Percentiles rank a stretch among this genome's conserved stretches.
Evolutionary conservation across 2,113 vertebrate genomes (phyloP).

Genomic region (Bubo blakistoni): DNA sequence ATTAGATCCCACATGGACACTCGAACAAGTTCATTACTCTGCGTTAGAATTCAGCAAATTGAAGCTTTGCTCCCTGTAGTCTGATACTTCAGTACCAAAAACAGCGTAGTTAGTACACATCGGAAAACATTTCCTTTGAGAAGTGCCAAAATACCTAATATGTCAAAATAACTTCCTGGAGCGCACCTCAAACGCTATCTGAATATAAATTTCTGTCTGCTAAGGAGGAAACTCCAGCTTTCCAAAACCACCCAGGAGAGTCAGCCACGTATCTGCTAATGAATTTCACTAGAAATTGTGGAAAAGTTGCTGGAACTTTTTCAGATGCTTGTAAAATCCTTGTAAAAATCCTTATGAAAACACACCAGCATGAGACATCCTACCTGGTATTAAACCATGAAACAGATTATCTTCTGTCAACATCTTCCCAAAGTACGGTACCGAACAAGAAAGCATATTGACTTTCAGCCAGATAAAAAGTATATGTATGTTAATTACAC

Average conservation of each 20-base stretch:
- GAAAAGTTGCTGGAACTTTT: neutral
- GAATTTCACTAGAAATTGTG: neutral
- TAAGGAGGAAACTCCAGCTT: neutral
- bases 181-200: neutral
- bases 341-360: neutral
- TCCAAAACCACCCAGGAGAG: neutral
- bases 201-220: neutral
- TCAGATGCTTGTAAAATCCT: neutral
- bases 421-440: neutral
- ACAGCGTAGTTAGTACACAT: neutral
- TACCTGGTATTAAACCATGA: neutral
- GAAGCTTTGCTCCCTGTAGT: neutral
- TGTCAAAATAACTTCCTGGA: neutral
- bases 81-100: neutral
- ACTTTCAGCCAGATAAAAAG: neutral
- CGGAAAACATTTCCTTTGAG: neutral
- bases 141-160: neutral
- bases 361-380: neutral
- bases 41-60: neutral
- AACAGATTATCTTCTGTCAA: neutral
- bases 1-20: rapidly evolving
- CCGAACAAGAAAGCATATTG: neutral
- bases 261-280: neutral
- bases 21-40: neutral
- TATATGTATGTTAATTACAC: neutral